These are phyloP conservation scores for Drosophila carrolli DNA, from an alignment of 1,140 invertebrate species.

Conservation along the genomic window DNA sequence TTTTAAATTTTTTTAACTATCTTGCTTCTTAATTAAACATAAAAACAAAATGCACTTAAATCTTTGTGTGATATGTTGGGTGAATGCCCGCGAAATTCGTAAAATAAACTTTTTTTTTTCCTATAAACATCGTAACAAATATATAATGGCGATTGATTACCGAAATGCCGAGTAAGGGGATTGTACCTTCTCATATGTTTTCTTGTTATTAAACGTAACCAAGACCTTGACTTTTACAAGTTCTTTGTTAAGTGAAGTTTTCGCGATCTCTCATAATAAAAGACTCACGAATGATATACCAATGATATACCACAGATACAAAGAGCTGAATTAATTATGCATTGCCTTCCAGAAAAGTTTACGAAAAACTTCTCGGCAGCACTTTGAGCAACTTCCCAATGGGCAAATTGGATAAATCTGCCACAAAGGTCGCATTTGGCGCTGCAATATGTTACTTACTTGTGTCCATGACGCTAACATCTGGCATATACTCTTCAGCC, in stretches of 20 bases:
- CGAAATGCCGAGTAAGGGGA: neutral
- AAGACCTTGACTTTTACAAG: neutral
- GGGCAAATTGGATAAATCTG: slow-evolving; percentile 9
- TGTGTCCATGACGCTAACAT: slow-evolving; percentile 82
- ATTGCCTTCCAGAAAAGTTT: slow-evolving; percentile 5
- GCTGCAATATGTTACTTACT: slow-evolving; percentile 79
- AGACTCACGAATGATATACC: neutral
- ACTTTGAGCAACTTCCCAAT: slow-evolving; percentile 35
- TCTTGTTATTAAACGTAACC: neutral
- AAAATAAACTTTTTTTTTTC: too few species aligned
- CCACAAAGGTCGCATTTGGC: slow-evolving; percentile 3
- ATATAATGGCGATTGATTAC: slow-evolving; percentile 10
- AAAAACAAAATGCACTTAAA: too few species aligned
- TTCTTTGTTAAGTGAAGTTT: neutral
- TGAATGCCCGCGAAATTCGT: too few species aligned
- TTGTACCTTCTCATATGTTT: neutral
- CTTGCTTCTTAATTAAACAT: too few species aligned
- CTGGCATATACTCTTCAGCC: slow-evolving; percentile 81
- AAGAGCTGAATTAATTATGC: slow-evolving; percentile 37
- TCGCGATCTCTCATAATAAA: neutral
- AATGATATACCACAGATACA: neutral
- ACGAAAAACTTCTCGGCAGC: slow-evolving; percentile 10
- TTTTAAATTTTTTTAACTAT: too few species aligned
- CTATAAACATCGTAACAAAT: too few species aligned
- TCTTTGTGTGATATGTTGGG: too few species aligned